A percentile compares a stretch with the other conserved stretches of the same genome.
Conservation (phyloP, 2,113 vertebrate species). For the Ctenomys sociabilis region DNA sequence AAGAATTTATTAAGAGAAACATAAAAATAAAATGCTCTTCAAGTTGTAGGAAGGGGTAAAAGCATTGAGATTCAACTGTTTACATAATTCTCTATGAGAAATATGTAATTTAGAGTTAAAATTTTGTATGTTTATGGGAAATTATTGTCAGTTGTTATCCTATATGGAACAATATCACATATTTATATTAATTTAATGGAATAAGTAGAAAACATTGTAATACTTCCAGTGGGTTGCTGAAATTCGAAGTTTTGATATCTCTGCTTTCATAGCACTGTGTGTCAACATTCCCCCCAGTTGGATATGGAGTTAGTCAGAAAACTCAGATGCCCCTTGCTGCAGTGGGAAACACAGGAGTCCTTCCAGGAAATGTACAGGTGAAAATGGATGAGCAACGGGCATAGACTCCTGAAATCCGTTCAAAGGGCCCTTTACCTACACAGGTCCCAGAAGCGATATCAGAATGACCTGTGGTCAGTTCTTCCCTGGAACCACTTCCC, state of each 20-base stretch:
- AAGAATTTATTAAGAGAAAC: conserved; percentile 15
- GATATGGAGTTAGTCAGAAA: neutral
- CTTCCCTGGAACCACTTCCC: neutral
- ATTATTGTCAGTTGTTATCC: neutral
- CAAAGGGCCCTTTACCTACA: neutral
- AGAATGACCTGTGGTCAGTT: neutral
- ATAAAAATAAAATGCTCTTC: neutral
- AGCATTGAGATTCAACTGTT: neutral
- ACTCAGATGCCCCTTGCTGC: neutral
- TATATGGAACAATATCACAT: neutral
- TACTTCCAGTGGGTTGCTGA: neutral
- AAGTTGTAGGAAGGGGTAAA: neutral
- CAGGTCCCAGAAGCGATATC: neutral
- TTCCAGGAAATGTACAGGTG: neutral
- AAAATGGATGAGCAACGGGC: too few species aligned
- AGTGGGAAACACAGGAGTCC: neutral
- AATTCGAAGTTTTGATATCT: neutral
- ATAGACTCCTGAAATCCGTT: neutral
- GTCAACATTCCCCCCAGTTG: too few species aligned
- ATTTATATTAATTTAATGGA: neutral
- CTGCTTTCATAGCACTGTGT: neutral
- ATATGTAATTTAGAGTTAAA: neutral
- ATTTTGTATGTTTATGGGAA: neutral
- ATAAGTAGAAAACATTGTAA: neutral
- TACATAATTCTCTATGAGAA: neutral